Evolutionary conservation across 2,888 invertebrate species (phyloP).

Genomic region (Andrena bicolor): DNA sequence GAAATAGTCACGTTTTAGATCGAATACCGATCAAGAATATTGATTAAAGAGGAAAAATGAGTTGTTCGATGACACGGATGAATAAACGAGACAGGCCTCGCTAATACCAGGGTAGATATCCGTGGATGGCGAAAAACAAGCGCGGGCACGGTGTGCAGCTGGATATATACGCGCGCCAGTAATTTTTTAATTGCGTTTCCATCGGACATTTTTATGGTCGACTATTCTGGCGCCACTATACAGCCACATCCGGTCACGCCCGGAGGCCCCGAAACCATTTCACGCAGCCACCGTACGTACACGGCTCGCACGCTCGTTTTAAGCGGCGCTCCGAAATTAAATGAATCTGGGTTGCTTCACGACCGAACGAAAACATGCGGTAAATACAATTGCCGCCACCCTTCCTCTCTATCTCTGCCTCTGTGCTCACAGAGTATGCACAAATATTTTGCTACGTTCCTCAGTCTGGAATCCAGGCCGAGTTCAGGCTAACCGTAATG

Average conservation of each 20-base stretch:
- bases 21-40: conserved; percentile 23
- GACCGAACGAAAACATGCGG: conserved; percentile 58
- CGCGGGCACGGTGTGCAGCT: conserved; percentile 32
- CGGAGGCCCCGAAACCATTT: conserved; percentile 41
- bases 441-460: neutral
- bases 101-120: conserved; percentile 51
- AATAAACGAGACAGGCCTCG: conserved; percentile 57
- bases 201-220: conserved; percentile 75
- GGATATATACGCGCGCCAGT: conserved; percentile 69
- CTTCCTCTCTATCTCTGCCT: neutral
- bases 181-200: conserved; percentile 75
- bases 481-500: neutral
- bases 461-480: neutral
- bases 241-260: conserved; percentile 42
- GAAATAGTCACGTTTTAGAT: neutral
- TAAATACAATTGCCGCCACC: conserved; percentile 56
- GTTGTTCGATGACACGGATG: conserved; percentile 38
- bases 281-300: conserved; percentile 41
- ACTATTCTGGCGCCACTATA: conserved; percentile 63
- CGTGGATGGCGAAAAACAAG: conserved; percentile 57
- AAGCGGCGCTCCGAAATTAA: conserved; percentile 64
- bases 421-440: neutral
- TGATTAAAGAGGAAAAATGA: conserved; percentile 8
- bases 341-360: conserved; percentile 64
- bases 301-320: conserved; percentile 50